Conservation (phyloP, 1,140 invertebrate genomes). For the Harpegnathos saltator region DNA sequence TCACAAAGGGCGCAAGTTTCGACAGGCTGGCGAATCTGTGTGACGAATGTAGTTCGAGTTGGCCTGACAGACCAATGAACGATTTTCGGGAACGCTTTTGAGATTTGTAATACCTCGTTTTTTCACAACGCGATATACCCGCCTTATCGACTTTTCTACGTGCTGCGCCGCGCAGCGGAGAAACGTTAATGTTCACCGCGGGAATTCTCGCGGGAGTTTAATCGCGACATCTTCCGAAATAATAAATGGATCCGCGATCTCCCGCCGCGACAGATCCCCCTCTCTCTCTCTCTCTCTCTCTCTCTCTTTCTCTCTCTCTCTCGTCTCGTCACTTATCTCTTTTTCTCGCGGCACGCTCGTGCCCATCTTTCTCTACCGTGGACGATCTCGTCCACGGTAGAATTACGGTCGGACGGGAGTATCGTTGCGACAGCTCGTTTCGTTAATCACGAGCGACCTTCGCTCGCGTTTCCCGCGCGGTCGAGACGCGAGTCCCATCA, state of each 20-base stretch:
- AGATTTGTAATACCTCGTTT: background rate
- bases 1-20: conserved; percentile 42
- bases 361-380: too few relatives aligned
- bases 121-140: conserved; percentile 27
- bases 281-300: too few relatives aligned
- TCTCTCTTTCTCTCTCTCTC: too few relatives aligned
- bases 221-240: conserved; percentile 42
- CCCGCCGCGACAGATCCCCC: background rate
- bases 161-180: conserved; percentile 2
- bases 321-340: too few relatives aligned
- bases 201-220: conserved; percentile 9
- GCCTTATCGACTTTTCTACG: conserved; percentile 18
- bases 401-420: too few relatives aligned
- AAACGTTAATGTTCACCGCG: conserved; percentile 39
- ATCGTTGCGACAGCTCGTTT: too few relatives aligned
- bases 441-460: too few relatives aligned
- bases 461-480: too few relatives aligned
- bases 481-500: background rate
- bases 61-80: too few relatives aligned
- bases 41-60: conserved; percentile 47
- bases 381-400: too few relatives aligned
- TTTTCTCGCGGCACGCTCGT: too few relatives aligned
- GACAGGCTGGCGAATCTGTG: conserved; percentile 16
- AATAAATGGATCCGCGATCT: conserved; percentile 44
- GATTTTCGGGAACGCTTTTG: too few relatives aligned